phyloP scores from a whole-genome alignment of 2,797 vertebrate genomes.

The Acanthis flammea region DNA sequence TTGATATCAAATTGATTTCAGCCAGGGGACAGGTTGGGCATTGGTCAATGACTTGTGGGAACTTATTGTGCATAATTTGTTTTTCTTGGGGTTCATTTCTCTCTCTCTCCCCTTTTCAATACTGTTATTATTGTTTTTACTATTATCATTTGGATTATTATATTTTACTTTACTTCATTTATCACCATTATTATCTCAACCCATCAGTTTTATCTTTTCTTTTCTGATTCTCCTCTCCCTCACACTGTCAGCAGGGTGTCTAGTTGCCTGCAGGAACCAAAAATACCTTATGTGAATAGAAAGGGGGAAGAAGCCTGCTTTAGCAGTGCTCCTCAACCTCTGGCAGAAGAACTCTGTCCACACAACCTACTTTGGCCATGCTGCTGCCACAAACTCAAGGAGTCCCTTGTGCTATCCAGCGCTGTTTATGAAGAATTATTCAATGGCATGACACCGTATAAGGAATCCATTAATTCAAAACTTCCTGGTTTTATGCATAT shows the following conservation, averaged over 20 bases:
- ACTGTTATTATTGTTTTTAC: neutral
- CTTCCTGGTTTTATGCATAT: neutral
- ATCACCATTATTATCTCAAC: neutral
- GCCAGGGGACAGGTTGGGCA: neutral
- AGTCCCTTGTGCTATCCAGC: no score
- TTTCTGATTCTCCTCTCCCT: neutral
- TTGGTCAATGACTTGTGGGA: neutral
- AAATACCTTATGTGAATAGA: neutral
- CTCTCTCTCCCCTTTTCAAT: neutral
- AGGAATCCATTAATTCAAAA: neutral
- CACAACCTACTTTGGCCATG: neutral
- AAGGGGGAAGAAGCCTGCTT: neutral
- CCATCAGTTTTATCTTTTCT: neutral
- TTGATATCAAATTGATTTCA: neutral
- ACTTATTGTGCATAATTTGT: neutral
- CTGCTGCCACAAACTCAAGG: neutral
- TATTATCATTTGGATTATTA: accelerated
- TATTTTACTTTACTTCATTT: neutral
- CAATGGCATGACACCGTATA: neutral
- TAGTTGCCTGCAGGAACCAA: neutral
- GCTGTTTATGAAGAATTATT: neutral
- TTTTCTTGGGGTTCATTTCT: neutral
- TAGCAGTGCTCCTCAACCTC: neutral
- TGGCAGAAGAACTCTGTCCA: neutral
- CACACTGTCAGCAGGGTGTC: neutral